These are phyloP conservation scores for Drosophila nr. perissopoda DNA, from an alignment of 2,888 invertebrate genomes.

Conservation along the genomic window DNA sequence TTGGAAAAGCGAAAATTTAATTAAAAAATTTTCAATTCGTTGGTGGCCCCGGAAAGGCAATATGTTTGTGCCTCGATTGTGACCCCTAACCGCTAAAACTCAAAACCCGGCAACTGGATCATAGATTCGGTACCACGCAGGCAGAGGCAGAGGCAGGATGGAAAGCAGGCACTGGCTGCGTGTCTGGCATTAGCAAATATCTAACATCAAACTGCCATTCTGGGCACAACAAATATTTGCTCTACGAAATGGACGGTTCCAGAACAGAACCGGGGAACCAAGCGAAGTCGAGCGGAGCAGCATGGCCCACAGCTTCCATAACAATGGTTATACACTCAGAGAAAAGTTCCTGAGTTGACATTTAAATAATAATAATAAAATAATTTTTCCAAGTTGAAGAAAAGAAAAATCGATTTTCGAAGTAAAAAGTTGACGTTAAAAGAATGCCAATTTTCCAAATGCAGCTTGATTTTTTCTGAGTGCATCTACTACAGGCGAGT, in stretches of 20 bases:
- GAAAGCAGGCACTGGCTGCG: constrained; percentile 33
- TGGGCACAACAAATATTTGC: constrained; percentile 62
- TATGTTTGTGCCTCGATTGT: background rate
- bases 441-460: background rate
- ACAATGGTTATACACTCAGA: background rate
- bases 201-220: constrained; percentile 60
- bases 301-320: constrained; percentile 28
- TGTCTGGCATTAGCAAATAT: constrained; percentile 65
- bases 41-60: constrained; percentile 31
- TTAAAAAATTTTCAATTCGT: constrained; percentile 56
- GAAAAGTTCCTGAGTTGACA: background rate
- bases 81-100: background rate
- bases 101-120: constrained; percentile 9
- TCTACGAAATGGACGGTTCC: constrained; percentile 20
- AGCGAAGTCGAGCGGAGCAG: background rate
- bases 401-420: too few species aligned
- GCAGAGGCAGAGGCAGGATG: background rate
- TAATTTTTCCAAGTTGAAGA: too few species aligned
- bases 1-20: constrained; percentile 60
- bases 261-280: background rate
- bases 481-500: background rate
- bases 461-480: background rate
- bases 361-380: background rate
- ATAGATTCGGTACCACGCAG: constrained; percentile 8
- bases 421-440: too few species aligned